These are phyloP conservation scores for Hyaena hyaena DNA, from an alignment of 2,113 vertebrate species.

Conservation along the genomic window DNA sequence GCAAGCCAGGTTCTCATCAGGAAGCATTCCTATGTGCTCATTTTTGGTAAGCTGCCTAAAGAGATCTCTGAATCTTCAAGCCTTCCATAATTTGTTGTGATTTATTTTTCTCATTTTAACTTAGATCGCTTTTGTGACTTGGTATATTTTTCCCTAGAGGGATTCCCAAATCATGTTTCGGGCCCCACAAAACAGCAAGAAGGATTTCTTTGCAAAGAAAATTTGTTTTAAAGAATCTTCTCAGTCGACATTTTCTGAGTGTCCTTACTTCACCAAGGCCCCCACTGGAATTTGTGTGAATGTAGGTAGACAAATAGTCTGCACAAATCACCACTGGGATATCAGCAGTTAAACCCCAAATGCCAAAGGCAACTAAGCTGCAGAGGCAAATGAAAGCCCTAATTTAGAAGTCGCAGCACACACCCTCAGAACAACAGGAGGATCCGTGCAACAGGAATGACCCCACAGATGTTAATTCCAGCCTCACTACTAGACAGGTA, in stretches of 20 bases:
- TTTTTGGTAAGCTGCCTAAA: background rate
- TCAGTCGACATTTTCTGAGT: background rate
- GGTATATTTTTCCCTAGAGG: background rate
- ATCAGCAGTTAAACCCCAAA: background rate
- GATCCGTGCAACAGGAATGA: background rate
- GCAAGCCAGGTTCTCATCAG: background rate
- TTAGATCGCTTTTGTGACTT: background rate
- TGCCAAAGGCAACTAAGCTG: background rate
- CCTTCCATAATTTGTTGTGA: background rate
- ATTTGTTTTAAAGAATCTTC: background rate
- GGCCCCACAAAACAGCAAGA: background rate
- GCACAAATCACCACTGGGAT: background rate
- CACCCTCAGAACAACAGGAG: background rate
- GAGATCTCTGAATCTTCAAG: background rate
- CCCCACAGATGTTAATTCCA: conserved; percentile 59
- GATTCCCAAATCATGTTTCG: background rate
- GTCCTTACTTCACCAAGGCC: background rate
- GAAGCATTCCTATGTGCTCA: background rate
- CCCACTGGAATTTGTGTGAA: background rate
- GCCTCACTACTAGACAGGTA: background rate
- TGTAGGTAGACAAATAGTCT: background rate
- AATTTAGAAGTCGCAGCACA: background rate
- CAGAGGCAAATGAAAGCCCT: background rate
- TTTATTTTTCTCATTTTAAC: conserved; percentile 15
- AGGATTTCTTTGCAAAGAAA: background rate